Evolutionary conservation across 2,797 vertebrate genomes (phyloP), one percentile per base, ranked within the genome.

Genomic region (Oreonectes daqikongensis): DNA sequence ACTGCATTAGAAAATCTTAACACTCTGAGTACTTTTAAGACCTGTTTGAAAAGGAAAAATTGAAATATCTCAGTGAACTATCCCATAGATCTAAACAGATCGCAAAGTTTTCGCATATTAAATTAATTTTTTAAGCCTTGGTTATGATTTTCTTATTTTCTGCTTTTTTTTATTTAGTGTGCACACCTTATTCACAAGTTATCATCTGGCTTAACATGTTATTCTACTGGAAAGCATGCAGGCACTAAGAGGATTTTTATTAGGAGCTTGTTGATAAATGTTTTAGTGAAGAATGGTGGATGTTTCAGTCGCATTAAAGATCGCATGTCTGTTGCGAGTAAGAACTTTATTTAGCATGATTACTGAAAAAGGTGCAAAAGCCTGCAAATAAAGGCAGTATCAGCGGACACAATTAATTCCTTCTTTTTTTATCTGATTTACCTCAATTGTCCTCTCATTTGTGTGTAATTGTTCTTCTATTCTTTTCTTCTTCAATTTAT

Each of bases 401-500:
- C 53, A 57, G 24, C 5, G 12, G 24, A 5, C 1, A 15, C 53
- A 57, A 57, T 57, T 17, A 3, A 15, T 57, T 57, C 26, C 26
- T 0, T 20, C 46, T 69, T 53, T 42, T 59, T 28, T 42, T 42
- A 57, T 59, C 24, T 32, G 24, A 60, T 46, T 60, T 63, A 26
- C 30, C 71, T 18, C 5, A 5, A 35, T 72, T 72, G n/a, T 40
- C 30, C 44, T 38, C 15, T 44, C 20, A 20, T 53, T 11, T 74
- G 5, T 17, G n/a, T 40, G 20, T 28, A 35, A 64, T 53, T 73
- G 1, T 64, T 65, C 30, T 48, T 52, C 9, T 11, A 20, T 38
- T 77, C 38, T 44, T 38, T 50, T 44, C 59, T 42, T 53, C 15
- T 74, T 78, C n/a, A 64, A 38, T 40, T n/a, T 42, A 52, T 74